Base-by-base conservation (phyloP, 2,113 vertebrate species). In the Neogobius melanostomus region DNA sequence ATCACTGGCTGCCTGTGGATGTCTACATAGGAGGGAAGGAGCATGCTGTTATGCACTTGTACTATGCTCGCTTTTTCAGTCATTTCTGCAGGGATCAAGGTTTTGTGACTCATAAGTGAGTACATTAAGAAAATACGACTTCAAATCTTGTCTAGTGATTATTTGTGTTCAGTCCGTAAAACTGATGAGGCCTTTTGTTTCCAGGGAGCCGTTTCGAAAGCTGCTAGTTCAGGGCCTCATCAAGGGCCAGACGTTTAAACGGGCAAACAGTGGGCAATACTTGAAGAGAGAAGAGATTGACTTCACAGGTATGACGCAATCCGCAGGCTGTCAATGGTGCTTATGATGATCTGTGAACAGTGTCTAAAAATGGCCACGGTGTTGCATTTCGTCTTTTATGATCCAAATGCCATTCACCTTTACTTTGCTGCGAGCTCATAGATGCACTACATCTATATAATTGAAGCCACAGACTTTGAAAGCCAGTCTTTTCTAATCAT, bases 41-140 rank as follows among this genome's bases (percentile, higher is more conserved):
- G 47, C 97, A 99, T 0, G 97, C 96, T 0, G 96, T 99, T 78
- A 97, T 99, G 97, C 98, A 99, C 75, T 87, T 99, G 78, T 99
- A 98, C 91, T 98, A 97, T 0, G 95, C 97, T 0, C 93, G 98
- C 42, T 99, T 99, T 90, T 88, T 98, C 42, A 94, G 89, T 80
- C 97, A 99, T 83, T 99, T 99, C 90, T 98, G 96, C 89, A 90
- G 89, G 43, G 90, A 95, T 49, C 93, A 95, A 48, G 93, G 94
- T 67, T 92, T 98, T 81, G 93, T 95, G 59, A 93, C 91, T 68
- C 92, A 96, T 92, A 97, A 93, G 97, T 97, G 80, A 16, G 16
- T 10, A 3, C 0, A 5, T 56, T 16, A 21, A 36, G 28, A 36
- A 36, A 36, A 36, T 36, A 36, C 28, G 4, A 56, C 17, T 7